Evolutionary conservation across 2,888 invertebrate species (phyloP).

Genomic region (Entomobrya proxima): DNA sequence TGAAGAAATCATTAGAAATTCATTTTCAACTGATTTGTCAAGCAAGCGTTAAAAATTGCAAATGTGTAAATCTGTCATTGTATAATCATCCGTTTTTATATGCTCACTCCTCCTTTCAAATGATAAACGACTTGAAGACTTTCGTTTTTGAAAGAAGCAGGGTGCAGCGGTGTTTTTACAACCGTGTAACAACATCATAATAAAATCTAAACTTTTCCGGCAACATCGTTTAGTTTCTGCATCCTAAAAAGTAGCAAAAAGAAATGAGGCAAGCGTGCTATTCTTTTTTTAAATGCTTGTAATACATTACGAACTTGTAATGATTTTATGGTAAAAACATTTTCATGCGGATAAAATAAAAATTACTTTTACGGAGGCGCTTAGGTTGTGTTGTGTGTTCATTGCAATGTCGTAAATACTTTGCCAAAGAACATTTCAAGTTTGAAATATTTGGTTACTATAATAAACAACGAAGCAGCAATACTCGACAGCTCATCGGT

Average conservation of each 20-base stretch:
- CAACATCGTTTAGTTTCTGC: neutral
- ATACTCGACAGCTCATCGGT: neutral
- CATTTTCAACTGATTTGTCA: slow-evolving; percentile 17
- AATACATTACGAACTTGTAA: slow-evolving; percentile 18
- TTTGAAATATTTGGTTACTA: neutral
- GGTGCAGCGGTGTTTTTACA: neutral
- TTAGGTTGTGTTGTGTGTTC: neutral
- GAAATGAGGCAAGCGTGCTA: neutral
- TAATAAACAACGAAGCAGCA: neutral
- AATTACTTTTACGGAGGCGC: slow-evolving; percentile 12
- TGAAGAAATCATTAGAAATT: slow-evolving; percentile 18
- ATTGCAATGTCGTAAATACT: neutral
- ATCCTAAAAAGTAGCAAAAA: neutral
- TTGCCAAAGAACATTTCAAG: neutral
- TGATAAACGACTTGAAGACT: slow-evolving; percentile 28
- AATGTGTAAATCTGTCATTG: slow-evolving; percentile 39
- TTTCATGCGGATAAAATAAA: slow-evolving; percentile 28
- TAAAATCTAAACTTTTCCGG: neutral
- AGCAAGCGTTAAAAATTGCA: slow-evolving; percentile 21
- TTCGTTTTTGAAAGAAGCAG: slow-evolving; percentile 9
- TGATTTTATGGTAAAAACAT: slow-evolving; percentile 45
- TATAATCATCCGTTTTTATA: neutral
- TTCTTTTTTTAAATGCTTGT: neutral
- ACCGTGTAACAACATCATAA: neutral
- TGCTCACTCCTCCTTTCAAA: neutral